phyloP scores from a whole-genome alignment of 2,888 invertebrate species.

The Miltochrista miniata region DNA sequence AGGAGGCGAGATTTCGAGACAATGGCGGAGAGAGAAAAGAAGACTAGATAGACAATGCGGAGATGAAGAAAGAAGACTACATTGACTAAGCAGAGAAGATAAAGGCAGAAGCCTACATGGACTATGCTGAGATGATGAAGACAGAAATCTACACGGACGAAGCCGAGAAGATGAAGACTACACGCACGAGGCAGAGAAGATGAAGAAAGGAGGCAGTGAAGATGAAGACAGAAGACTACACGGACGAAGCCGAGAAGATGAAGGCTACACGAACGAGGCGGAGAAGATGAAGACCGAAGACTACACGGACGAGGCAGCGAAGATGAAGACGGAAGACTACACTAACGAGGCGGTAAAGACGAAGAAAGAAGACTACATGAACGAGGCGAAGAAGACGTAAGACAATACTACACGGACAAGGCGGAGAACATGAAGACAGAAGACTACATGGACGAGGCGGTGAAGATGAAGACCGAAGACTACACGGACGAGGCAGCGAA shows the following conservation, averaged over 20 bases:
- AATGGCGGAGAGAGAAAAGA: too few species aligned
- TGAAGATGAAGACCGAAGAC: too few species aligned
- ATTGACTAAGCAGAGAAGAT: too few species aligned
- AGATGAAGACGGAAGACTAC: conserved; percentile 2
- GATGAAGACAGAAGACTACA: not conserved
- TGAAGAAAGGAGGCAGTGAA: not conserved
- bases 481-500: too few species aligned
- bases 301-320: not conserved
- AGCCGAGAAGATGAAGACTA: too few species aligned
- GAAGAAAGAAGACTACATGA: conserved; percentile 2
- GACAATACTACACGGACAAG: not conserved
- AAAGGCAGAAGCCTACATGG: too few species aligned
- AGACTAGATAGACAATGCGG: too few species aligned
- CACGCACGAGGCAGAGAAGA: not conserved
- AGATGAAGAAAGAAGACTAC: too few species aligned
- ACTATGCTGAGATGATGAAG: too few species aligned
- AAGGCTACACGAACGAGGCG: not conserved
- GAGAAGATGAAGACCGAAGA: not conserved
- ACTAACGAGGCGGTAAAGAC: not conserved
- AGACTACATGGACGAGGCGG: not conserved
- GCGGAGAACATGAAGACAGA: not conserved
- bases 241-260: not conserved
- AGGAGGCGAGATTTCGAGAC: too few species aligned
- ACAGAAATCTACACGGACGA: too few species aligned
- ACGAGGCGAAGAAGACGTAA: conserved; percentile 3